Base-by-base conservation (phyloP, 2,113 vertebrate genomes). In the Heptranchias perlo region DNA sequence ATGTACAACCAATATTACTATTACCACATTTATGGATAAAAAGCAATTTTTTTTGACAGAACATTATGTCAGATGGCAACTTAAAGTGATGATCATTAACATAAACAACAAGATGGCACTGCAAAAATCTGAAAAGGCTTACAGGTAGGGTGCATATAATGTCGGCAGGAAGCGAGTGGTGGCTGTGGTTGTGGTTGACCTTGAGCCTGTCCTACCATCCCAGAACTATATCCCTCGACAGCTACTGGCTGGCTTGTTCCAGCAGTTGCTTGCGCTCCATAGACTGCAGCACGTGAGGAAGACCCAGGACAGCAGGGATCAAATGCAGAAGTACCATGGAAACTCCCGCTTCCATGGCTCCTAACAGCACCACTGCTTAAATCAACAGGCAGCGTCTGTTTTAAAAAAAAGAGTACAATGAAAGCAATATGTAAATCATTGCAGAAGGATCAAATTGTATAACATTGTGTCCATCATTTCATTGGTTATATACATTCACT, bases 361-460 rank as follows among this genome's bases (percentile, higher is more conserved):
- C 99, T 98, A 97, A 99, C 97, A 11, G 98, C 98, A 84, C 97
- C 99, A 98, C 97, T 99, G 98, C 99, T 99, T 97, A 99, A 97
- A 97, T 99, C 99, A 95, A 99, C 99, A 16, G 99, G 99, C 96
- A 99, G 97, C 1, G 99, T 98, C 98, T 99, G 99, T 98, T 99
- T 97, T 11, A 96, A 96, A 96, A 76, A 62, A 89, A 96, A 39
- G 6, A 62, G n/a, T 76, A 78, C 39, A 96, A 64, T 62, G 21
- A 23, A 47, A 31, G 94, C 96, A 96, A 69, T 97, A 21, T 96
- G 35, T 25, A 87, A 52, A 96, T 95, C n/a, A 35, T 69, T 67
- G 44, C 28, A 52, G 44, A 28, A 47, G 21, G 8, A 11, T 94
- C 21, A 44, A 65, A 62, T 93, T 39, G 44, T 31, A 62, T 18